phyloP scores from a whole-genome alignment of 2,888 invertebrate species.

The Cataglyphis albicans region DNA sequence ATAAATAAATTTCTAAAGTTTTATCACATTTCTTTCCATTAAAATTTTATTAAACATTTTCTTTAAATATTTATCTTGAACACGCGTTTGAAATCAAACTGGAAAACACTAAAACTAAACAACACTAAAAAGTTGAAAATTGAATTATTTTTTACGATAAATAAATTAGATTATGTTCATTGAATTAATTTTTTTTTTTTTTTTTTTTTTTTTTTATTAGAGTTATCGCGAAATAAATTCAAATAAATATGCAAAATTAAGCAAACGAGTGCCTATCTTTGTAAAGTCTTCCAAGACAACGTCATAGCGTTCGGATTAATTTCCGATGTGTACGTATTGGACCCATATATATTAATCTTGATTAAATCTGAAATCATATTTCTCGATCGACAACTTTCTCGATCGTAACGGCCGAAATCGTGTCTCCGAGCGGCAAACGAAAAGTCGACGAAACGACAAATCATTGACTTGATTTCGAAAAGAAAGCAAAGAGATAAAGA shows the following conservation, averaged over 20 bases:
- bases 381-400: neutral
- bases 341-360: neutral
- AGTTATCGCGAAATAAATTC: neutral
- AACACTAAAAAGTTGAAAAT: neutral
- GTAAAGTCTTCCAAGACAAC: slow-evolving; percentile 66
- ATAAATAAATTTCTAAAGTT: neutral
- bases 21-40: neutral
- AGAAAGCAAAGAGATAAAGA: neutral
- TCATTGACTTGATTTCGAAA: slow-evolving; percentile 29
- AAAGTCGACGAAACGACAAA: slow-evolving; percentile 37
- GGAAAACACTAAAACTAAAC: too few species aligned
- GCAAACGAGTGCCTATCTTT: slow-evolving; percentile 70
- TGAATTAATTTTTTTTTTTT: neutral
- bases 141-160: neutral
- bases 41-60: neutral
- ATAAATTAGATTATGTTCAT: slow-evolving; percentile 7
- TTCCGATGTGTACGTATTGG: slow-evolving; percentile 5
- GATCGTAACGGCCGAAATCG: slow-evolving; percentile 5
- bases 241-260: slow-evolving; percentile 40
- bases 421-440: neutral
- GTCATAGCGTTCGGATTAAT: slow-evolving; percentile 30
- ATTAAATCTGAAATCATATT: slow-evolving; percentile 51
- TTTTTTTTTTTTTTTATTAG: neutral
- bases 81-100: neutral
- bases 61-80: neutral